Base-by-base conservation (phyloP, 2,888 invertebrate species). In the Stenichneumon culpator region DNA sequence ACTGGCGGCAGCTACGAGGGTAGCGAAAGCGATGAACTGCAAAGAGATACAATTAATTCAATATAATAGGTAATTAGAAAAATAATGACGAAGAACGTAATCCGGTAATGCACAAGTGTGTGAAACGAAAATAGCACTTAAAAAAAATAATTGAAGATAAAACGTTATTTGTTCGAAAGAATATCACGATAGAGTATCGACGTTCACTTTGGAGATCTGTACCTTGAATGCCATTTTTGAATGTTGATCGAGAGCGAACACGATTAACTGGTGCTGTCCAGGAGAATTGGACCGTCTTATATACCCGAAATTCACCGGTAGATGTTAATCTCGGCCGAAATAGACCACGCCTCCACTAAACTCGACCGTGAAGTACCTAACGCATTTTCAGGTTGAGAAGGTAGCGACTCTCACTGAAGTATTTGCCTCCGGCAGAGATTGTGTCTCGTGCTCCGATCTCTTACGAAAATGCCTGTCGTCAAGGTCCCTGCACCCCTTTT, bases 21-120 rank as follows among this genome's bases (percentile, higher is more conserved):
- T 69, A 5, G 87, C 84, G 73, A 88, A 77, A 47, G 83, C 77
- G 57, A 88, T 73, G 47, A 87, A 82, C 87, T 87, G 83, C 19
- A 52, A 28, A 7, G 19, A 81, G 28, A 25, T 22, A 67, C 7
- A 65, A 70, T 57, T 39, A 11, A 65, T 16, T 36, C 4, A 39
- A 44, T 19, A 67, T 16, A 77, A 25, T 54, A 14, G 36, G 22
- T 44, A 9, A 28, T 32, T 14, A 28, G 16, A 44, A 32, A 6
- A n/a, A 44, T 7, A 65, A 0, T 47, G 47, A 47, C 14, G 22
- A 68, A 25, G 9, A 57, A 22, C 19, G n/a, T 28, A 5, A 50
- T 47, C 9, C 14, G 19, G 54, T 4, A 54, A 54, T 77, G 47
- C 52, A 36, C 16, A 6, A 52, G 32, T 28, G 36, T 36, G 5